phyloP scores from a whole-genome alignment of 2,113 vertebrate species.

The Strigops habroptila region DNA sequence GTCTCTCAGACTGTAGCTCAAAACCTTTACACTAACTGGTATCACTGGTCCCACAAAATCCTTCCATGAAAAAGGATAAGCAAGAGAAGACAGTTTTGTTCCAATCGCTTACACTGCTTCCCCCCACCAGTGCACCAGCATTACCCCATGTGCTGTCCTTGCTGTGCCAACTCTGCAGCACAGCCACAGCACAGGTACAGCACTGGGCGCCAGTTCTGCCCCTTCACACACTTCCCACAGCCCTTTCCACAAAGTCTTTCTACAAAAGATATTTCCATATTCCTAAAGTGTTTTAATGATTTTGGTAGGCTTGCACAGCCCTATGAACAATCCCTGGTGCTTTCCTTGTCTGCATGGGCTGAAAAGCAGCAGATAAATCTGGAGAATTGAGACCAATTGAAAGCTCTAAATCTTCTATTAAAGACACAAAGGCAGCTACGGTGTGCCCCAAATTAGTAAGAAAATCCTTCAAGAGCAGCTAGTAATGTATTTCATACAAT shows the following conservation, averaged over 20 bases:
- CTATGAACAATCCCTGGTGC: neutral
- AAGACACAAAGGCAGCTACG: neutral
- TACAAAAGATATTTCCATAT: rapidly evolving
- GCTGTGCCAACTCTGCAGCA: neutral
- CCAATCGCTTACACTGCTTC: neutral
- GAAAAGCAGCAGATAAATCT: neutral
- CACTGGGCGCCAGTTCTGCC: neutral
- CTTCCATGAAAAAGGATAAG: neutral
- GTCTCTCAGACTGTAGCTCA: neutral
- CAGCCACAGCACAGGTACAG: rapidly evolving
- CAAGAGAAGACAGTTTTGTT: neutral
- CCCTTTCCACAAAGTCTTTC: neutral
- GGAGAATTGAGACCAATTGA: neutral
- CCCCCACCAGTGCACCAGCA: neutral
- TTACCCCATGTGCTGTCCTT: rapidly evolving
- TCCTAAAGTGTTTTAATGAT: neutral
- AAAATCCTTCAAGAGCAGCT: neutral
- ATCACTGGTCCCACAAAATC: neutral
- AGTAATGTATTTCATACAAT: neutral
- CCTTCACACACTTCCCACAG: rapidly evolving
- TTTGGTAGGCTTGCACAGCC: neutral
- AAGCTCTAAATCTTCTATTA: neutral
- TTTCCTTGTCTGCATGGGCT: neutral
- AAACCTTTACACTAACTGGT: neutral
- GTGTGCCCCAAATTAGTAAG: neutral